phyloP scores from a whole-genome alignment of 2,113 vertebrate species.

The Capreolus pygargus region DNA sequence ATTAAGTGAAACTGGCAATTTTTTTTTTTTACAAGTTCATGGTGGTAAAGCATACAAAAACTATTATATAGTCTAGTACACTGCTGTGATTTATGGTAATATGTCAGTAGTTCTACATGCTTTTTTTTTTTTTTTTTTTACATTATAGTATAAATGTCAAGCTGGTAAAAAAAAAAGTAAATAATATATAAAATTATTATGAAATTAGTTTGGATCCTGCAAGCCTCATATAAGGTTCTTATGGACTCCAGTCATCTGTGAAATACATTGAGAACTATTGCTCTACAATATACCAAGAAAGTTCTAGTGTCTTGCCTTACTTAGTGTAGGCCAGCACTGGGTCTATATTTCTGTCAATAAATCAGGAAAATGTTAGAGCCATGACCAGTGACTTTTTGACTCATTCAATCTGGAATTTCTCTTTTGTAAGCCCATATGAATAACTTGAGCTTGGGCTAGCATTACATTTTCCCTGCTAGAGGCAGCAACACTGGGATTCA shows the following conservation, averaged over 20 bases:
- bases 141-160: not conserved
- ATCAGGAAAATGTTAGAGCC: not conserved
- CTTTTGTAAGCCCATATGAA: not conserved
- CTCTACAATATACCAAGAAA: not conserved
- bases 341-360: not conserved
- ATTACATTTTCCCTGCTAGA: not conserved
- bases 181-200: not conserved
- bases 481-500: not conserved
- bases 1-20: not conserved
- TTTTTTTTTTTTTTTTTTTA: not conserved
- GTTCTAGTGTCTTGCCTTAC: not conserved
- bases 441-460: not conserved
- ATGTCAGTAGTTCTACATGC: not conserved
- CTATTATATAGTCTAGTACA: not conserved
- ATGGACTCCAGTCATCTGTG: not conserved
- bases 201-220: not conserved
- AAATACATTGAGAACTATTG: not conserved
- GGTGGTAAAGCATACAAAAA: not conserved
- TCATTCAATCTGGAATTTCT: not conserved
- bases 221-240: not conserved
- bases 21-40: not conserved
- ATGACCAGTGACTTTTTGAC: not conserved
- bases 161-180: not conserved
- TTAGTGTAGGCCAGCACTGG: not conserved
- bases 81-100: not conserved